Evolutionary conservation across 2,888 invertebrate species (phyloP).

Genomic region (Amorpha juglandis): DNA sequence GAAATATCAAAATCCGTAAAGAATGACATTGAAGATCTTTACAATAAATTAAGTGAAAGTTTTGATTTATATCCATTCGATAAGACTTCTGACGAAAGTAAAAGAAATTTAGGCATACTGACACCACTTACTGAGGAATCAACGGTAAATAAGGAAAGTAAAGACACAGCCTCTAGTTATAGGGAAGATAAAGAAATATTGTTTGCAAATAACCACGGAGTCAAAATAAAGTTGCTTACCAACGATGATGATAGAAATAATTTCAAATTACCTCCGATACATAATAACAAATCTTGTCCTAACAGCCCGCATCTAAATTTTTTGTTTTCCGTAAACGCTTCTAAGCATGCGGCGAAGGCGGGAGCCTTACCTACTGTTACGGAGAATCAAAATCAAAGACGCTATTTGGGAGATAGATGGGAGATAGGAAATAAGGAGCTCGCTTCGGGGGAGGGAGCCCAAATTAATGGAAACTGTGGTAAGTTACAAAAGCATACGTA

Average conservation of each 20-base stretch:
- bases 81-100: conserved; percentile 43
- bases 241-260: conserved; percentile 38
- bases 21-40: conserved; percentile 66
- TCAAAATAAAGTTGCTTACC: conserved; percentile 56
- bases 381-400: conserved; percentile 47
- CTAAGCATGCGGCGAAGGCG: conserved; percentile 41
- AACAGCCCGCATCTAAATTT: conserved; percentile 59
- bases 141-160: conserved; percentile 54
- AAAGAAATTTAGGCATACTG: conserved; percentile 51
- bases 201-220: conserved; percentile 55
- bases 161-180: conserved; percentile 25
- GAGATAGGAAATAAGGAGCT: conserved; percentile 55
- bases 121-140: conserved; percentile 76
- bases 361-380: conserved; percentile 45
- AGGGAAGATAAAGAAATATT: conserved; percentile 48
- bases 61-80: conserved; percentile 46
- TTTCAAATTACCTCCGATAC: conserved; percentile 69
- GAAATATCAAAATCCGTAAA: conserved; percentile 59
- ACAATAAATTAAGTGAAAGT: conserved; percentile 59
- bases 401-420: conserved; percentile 53
- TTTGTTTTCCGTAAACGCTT: conserved; percentile 52
- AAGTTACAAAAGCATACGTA: conserved; percentile 33
- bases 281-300: conserved; percentile 47
- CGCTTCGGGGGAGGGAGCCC: conserved; percentile 66
- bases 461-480: conserved; percentile 58